Base-by-base conservation (phyloP, 2,113 vertebrate genomes). In the Pseudorhombus dupliciocellatus region DNA sequence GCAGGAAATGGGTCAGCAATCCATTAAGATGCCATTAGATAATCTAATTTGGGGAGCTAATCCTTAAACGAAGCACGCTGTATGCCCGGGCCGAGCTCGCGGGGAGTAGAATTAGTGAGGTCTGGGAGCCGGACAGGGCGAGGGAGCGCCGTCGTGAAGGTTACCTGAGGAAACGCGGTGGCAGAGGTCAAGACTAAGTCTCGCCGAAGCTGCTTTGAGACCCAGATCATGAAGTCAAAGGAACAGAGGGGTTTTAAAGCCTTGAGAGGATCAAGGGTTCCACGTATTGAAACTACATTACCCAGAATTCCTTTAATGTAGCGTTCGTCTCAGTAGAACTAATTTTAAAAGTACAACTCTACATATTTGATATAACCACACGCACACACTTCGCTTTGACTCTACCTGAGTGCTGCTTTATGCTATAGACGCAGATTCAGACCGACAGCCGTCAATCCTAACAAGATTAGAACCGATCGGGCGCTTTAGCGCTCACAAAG, bases 21-120 rank as follows among this genome's bases (percentile, higher is more conserved):
- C 96, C 94, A 98, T 98, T 98, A 97, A 96, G 92, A 98, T 98
- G 94, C 96, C 96, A 97, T 98, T 96, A 96, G 95, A 97, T 97
- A 97, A 98, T 98, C 96, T 97, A 96, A 97, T 98, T 98, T 97
- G 93, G 93, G 91, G 74, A 92, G 93, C 94, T 97, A 95, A 97
- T 98, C 96, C 96, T 94, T 95, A 96, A 97, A 96, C 94, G 94
- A 95, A 94, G 95, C 93, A 91, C 93, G 90, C 93, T 92, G 93
- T 92, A 93, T 92, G 92, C 90, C 94, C 93, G 84, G 94, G 92
- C 91, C 93, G 90, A 92, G 93, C 94, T 94, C 87, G 91, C 93
- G 89, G 94, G 92, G 91, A 87, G 84, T 51, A 66, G 84, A 79
- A 81, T 91, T 84, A 83, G 84, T 34, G 64, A 74, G 83, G 81